Base-by-base conservation (phyloP, 2,797 vertebrate species). In the Philypnodon macrostomus region DNA sequence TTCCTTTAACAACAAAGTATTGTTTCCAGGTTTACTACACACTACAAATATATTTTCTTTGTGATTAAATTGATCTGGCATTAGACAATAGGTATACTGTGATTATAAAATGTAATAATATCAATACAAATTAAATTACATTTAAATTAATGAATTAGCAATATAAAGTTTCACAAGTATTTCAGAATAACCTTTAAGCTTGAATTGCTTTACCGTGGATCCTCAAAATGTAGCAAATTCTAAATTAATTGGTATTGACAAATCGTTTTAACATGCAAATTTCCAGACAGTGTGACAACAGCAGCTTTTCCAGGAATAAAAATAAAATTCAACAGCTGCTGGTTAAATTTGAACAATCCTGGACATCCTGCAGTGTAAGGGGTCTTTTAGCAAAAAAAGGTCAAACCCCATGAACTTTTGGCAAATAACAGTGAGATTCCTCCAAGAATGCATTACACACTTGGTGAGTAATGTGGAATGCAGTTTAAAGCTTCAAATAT, bases 371-470 rank as follows among this genome's bases (percentile, higher is more conserved):
- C 29, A 51, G 41, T 56, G 75, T 51, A 50, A 53, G 14, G n/a
- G 30, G 32, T 58, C 51, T 59, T 21, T 54, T 47, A 46, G n/a
- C n/a, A n/a, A n/a, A n/a, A n/a, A 26, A 65, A 67, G 63, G 79
- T 78, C 56, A 63, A 60, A 74, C 34, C 53, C 47, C 7, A 34
- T 51, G 53, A 73, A 58, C 55, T 84, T 63, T 67, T 71, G 52
- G 70, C 64, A 84, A 79, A 78, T 62, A 81, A 79, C 61, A 61
- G 69, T 10, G 26, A 58, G 61, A 83, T 68, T 72, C 53, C 56
- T 70, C 57, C 54, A 80, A 67, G 83, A 86, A 84, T 86, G 85
- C 52, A 47, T 81, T 77, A 63, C 79, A 66, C 62, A 74, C 77
- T 63, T 24, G 65, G 53, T 38, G 67, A 80, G 74, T 74, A 74